These are phyloP conservation scores for Paraescarpia echinospica DNA, from an alignment of 1,140 invertebrate genomes.

Conservation along the genomic window DNA sequence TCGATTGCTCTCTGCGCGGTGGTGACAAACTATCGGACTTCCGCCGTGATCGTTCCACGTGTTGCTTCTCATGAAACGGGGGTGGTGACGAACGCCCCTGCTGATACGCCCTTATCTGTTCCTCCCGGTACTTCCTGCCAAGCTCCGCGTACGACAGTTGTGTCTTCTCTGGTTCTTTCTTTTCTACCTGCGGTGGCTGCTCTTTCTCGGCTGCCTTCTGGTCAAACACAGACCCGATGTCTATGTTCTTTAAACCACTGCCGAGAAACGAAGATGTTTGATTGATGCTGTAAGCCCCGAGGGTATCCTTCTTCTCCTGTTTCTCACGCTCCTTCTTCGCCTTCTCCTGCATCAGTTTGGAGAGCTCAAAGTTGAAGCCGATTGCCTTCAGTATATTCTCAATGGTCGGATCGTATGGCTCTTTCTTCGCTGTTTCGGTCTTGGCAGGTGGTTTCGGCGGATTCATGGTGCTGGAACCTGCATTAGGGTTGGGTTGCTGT, in stretches of 20 bases:
- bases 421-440: background rate
- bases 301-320: conserved; percentile 14
- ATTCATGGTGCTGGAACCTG: background rate
- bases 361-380: conserved; percentile 57
- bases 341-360: conserved; percentile 53
- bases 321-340: conserved; percentile 33
- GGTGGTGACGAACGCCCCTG: background rate
- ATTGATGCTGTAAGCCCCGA: conserved; percentile 24
- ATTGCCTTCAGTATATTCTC: conserved; percentile 56
- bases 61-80: background rate
- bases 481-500: background rate
- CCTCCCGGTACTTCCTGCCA: conserved; percentile 18
- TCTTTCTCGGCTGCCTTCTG: background rate
- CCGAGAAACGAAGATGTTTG: conserved; percentile 50
- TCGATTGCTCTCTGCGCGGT: background rate
- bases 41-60: background rate
- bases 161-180: background rate
- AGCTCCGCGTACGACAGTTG: conserved; percentile 12
- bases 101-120: conserved; percentile 14
- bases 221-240: background rate
- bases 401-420: conserved; percentile 45
- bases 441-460: background rate
- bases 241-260: conserved; percentile 35
- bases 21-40: background rate
- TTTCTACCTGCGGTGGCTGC: background rate